Percentiles rank a stretch among this genome's conserved stretches.
Conservation (phyloP, 2,797 vertebrate genomes). For the Chaenodraco wilsoni region DNA sequence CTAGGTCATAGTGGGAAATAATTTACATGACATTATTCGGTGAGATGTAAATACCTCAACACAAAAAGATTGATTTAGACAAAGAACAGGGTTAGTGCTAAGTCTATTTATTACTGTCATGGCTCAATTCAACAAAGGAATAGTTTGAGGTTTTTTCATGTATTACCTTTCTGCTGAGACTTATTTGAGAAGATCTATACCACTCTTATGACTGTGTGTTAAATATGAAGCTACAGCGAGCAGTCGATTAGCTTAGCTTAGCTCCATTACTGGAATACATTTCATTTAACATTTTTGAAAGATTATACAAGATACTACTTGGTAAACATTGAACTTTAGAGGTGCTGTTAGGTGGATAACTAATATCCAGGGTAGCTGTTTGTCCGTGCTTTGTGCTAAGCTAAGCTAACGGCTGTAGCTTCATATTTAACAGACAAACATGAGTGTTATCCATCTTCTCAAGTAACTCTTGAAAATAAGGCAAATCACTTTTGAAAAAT, state of each 20-base stretch:
- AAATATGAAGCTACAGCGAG: neutral
- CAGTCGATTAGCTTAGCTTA: neutral
- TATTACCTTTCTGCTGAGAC: neutral
- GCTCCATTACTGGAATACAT: neutral
- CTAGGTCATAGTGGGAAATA: constrained; percentile 11
- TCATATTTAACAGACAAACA: too few species aligned
- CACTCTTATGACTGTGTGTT: neutral
- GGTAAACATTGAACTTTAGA: neutral
- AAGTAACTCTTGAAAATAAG: neutral
- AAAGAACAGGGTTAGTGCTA: neutral
- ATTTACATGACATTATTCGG: constrained; percentile 14
- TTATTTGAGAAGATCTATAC: neutral
- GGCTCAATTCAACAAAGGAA: neutral
- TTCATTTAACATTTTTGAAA: neutral
- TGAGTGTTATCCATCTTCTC: neutral
- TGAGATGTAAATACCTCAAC: constrained; percentile 8
- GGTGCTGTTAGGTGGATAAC: neutral
- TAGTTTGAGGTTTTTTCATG: neutral
- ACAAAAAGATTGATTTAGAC: neutral
- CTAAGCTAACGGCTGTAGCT: neutral
- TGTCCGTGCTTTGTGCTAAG: neutral
- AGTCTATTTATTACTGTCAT: neutral
- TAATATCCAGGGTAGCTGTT: neutral
- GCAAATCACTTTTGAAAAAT: neutral
- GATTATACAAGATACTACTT: neutral